Base-by-base conservation (phyloP, 2,888 invertebrate genomes). In the Acanthopleura granulata region DNA sequence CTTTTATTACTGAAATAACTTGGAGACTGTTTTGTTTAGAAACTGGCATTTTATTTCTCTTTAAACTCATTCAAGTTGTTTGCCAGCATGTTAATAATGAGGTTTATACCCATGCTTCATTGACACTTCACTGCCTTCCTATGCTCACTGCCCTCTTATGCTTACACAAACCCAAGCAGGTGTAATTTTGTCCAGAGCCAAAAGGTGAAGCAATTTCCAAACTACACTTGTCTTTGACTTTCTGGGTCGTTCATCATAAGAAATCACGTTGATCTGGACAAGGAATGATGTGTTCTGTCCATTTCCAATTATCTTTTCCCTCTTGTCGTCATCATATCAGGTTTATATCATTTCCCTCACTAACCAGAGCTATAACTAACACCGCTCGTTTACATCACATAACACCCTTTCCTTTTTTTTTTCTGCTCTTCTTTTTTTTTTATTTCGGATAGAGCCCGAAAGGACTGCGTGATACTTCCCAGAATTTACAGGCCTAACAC, bases 231-330 rank as follows among this genome's bases (percentile, higher is more conserved):
- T 40, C 40, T 40, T 40, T 40, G 40, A 40, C 40, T 40, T 40
- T 3, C 40, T 40, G 40, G 40, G 40, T 40, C 57, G 12, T 57
- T n/a, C 57, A 57, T 57, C 57, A 57, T 57, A n/a, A 57, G 57
- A n/a, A 57, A 57, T 57, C 57, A 57, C 57, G 12, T 22, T 57
- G 57, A 57, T 57, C 57, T 57, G 6, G 57, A 57, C 57, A 57
- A 57, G n/a, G 22, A 57, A 57, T 57, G 12, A 57, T 57, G 57
- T 57, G 57, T 57, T 57, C 57, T 57, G 57, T 3, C 57, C 22
- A 22, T 57, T 57, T 57, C 57, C 57, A 57, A 57, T 57, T 57
- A 57, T 57, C 57, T 57, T 57, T 57, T 57, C n/a, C 57, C 57
- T 22, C 57, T 57, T 57, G 57, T 57, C 57, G 57, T 57, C 22